Evolutionary conservation across 2,113 vertebrate genomes (phyloP).

Genomic region (Oreochromis aureus): DNA sequence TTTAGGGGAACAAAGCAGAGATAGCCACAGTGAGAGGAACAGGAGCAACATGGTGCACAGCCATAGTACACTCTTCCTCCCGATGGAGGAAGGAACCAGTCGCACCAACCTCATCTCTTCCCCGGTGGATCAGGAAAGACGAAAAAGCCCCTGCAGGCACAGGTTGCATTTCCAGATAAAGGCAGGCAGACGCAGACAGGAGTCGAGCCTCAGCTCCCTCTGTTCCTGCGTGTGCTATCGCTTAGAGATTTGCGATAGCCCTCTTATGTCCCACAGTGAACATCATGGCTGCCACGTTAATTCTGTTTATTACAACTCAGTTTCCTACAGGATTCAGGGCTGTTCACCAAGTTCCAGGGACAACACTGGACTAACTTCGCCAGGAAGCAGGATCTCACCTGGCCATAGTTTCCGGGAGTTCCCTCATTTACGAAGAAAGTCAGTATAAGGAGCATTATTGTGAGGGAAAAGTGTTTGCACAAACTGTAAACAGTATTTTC

Average conservation of each 20-base stretch:
- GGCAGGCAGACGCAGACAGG: conserved; percentile 9
- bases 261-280: conserved; percentile 61
- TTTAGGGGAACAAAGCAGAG: conserved; percentile 20
- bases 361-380: conserved; percentile 81
- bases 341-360: conserved; percentile 75
- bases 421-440: conserved; percentile 77
- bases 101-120: conserved; percentile 85
- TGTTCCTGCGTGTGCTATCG: conserved; percentile 83
- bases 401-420: conserved; percentile 63
- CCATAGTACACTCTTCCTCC: conserved; percentile 75
- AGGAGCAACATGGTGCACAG: conserved; percentile 48
- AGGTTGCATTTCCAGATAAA: conserved; percentile 42
- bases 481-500: neutral
- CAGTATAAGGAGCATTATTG: conserved; percentile 67
- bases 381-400: conserved; percentile 76
- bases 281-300: conserved; percentile 73
- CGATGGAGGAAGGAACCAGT: conserved; percentile 81
- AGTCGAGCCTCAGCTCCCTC: conserved; percentile 70
- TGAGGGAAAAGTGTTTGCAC: conserved; percentile 1
- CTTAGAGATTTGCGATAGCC: conserved; percentile 73
- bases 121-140: conserved; percentile 57
- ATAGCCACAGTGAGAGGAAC: conserved; percentile 10
- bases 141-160: conserved; percentile 32
- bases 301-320: conserved; percentile 81
- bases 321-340: conserved; percentile 79